Evolutionary conservation across 2,888 invertebrate species (phyloP), one percentile per base, ranked within the genome.

Genomic region (Odontocolon sp.): DNA sequence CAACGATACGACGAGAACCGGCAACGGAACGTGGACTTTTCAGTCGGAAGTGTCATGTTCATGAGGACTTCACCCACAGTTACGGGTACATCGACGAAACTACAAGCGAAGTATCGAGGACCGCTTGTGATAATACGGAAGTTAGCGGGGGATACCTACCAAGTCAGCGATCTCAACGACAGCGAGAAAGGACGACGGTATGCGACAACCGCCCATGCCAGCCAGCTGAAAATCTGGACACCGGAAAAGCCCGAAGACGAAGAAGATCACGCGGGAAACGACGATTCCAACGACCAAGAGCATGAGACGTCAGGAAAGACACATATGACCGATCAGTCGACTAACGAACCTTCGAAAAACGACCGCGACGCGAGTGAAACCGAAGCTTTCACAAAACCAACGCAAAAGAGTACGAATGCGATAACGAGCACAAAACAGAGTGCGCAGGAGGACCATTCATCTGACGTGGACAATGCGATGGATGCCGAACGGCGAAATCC

Each of bases 1-100:
- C 3, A 0, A 0, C 40, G 64, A 1, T 75, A 70, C 9, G 75
- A 75, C 9, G 14, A 26, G n/a, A 0, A n/a, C 2, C 21, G 68
- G 16, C 3, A 8, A 0, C 18, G n/a, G 9, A 54, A 21, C 1
- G 26, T 11, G 0, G 28, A 68, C 1, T 68, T 61, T 6, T 4
- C 14, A 5, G 14, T 50, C 2, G 75, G 70, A 0, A 50, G 42
- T 11, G 33, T 75, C 0, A 64, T 75, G 0, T 75, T 16, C 8
- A 64, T 75, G 50, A 54, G 54, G 8, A 16, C 31, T 6, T 42
- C 11, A 14, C 21, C 47, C 2, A 18, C 9, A 3, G 33, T 56
- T 0, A 70, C 75, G 5, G 69, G 63, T 0, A 64, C 69, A 18
- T 69, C 64, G 0, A 75, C 75, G 0, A 75, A 75, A 40, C 36